Conservation (phyloP, 37 sponge, comb jelly and placozoan genomes). For the Hexactinellida sp. region DNA sequence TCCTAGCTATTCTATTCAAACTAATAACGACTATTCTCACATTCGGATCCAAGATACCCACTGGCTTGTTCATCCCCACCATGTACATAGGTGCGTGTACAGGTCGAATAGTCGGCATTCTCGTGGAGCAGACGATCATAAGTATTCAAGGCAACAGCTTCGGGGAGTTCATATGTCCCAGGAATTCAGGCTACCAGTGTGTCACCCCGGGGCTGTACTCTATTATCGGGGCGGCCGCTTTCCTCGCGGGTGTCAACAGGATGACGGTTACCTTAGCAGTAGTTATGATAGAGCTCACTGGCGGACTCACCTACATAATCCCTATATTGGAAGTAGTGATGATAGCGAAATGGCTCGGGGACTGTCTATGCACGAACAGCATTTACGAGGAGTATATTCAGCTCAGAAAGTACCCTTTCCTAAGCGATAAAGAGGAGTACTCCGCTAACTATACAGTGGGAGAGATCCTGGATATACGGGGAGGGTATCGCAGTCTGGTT, state of each 20-base stretch:
- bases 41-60: conserved; percentile 34
- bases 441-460: conserved; percentile 42
- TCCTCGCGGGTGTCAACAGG: conserved; percentile 88
- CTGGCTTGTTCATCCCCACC: conserved; percentile 93
- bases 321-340: conserved; percentile 95
- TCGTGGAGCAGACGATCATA: conserved; percentile 53
- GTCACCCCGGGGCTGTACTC: conserved; percentile 94
- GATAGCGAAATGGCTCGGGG: conserved; percentile 97
- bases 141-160: background rate
- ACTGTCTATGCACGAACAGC: conserved; percentile 38
- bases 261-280: conserved; percentile 97
- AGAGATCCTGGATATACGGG: conserved; percentile 73
- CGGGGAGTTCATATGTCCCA: background rate
- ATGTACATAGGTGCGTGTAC: conserved; percentile 92
- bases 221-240: conserved; percentile 95
- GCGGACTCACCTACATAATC: conserved; percentile 93
- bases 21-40: background rate
- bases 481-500: background rate
- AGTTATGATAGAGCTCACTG: conserved; percentile 99
- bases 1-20: background rate
- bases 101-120: conserved; percentile 75
- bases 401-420: conserved; percentile 82
- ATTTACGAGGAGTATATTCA: conserved; percentile 84
- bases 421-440: conserved; percentile 90
- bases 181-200: conserved; percentile 27